phyloP scores from a whole-genome alignment of 2,113 vertebrate genomes.

The Odocoileus virginianus region DNA sequence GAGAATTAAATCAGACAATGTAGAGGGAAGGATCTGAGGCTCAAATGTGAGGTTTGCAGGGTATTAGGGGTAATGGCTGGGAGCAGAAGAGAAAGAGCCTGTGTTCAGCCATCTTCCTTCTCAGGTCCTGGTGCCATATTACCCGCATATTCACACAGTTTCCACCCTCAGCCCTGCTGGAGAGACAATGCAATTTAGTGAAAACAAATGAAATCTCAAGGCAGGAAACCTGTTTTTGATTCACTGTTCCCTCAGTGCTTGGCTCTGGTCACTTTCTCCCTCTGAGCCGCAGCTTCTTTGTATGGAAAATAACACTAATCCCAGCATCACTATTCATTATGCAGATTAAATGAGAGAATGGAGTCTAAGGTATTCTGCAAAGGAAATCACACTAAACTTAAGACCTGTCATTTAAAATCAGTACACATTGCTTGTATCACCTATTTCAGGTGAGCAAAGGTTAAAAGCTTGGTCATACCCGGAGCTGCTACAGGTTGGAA shows the following conservation, averaged over 20 bases:
- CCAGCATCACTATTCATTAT: neutral
- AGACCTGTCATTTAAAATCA: constrained; percentile 21
- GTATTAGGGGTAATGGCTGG: neutral
- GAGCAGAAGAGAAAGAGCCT: neutral
- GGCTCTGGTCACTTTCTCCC: neutral
- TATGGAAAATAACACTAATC: neutral
- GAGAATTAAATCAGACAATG: neutral
- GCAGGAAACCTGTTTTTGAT: constrained; percentile 25
- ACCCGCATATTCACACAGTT: neutral
- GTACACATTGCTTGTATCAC: neutral
- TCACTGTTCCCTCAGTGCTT: neutral
- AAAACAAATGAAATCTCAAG: neutral
- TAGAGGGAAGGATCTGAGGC: neutral
- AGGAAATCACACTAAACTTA: neutral
- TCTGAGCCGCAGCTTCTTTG: constrained; percentile 3
- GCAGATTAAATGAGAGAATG: neutral
- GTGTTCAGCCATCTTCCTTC: neutral
- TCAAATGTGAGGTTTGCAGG: neutral
- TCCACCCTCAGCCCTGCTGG: neutral
- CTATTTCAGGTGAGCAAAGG: constrained; percentile 20
- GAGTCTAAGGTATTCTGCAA: neutral
- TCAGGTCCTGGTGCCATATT: neutral
- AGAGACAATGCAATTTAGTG: neutral
- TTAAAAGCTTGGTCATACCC: neutral
- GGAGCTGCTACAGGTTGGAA: neutral